Evolutionary conservation across 2,113 vertebrate genomes (phyloP), one percentile per base, ranked within the genome.

Genomic region (Etheostoma cragini): DNA sequence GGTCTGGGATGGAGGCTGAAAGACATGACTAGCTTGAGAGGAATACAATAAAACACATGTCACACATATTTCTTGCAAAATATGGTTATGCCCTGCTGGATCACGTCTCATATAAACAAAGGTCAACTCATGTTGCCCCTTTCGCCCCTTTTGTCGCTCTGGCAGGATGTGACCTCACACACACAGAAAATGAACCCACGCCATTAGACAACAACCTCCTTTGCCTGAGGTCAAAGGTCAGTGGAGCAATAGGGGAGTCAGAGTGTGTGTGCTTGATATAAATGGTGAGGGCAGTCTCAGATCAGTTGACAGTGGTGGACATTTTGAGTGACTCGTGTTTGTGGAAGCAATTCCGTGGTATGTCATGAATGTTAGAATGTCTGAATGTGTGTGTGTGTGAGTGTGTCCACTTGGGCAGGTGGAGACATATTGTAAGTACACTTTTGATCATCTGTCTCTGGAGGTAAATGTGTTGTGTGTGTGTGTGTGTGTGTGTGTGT

Each of bases 121-220:
- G 82, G 81, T 89, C 90, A 88, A 80, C 72, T 70, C 63, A 52
- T 74, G 42, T 56, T 15, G 19, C 83, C 79, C 64, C 72, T 54
- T 82, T 82, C 22, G 45, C 72, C 80, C 85, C 69, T 76, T n/a
- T 24, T 60, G 68, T 78, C 72, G 49, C 77, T 76, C 50, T 2
- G 42, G 82, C 75, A 91, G 92, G 92, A 94, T 92, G 91, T 92
- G 88, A 94, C 88, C 87, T 92, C 88, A 94, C 64, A 76, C 64
- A 76, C 81, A 61, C 73, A 1, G 78, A 87, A 75, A 91, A 92
- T 90, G 91, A 83, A 85, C 86, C 87, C 71, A 14, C 64, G 80
- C 56, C 80, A 78, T 88, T 71, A 87, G 76, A 89, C 74, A 80
- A 88, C 78, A 69, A 85, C 72, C 82, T 72, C 85, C 76, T 84